Evolutionary conservation across 2,113 vertebrate genomes (phyloP).

Genomic region (Balaeniceps rex): DNA sequence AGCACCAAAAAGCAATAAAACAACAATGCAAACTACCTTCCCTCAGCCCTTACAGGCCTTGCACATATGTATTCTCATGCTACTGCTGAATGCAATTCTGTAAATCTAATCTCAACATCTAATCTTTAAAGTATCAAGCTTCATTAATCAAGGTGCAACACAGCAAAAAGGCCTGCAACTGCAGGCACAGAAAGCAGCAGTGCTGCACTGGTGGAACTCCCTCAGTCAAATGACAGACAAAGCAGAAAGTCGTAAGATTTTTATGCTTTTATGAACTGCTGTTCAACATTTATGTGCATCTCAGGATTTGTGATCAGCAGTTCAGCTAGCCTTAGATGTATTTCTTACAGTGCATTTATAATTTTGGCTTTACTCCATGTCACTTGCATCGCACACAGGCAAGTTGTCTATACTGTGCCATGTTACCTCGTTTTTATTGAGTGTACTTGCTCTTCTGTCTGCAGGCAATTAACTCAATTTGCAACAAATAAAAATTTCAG

Average conservation of each 20-base stretch:
- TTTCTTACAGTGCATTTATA: not conserved
- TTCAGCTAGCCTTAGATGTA: not conserved
- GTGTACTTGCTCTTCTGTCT: slow-evolving; percentile 15
- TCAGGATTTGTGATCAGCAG: not conserved
- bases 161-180: not conserved
- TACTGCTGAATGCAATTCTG: not conserved
- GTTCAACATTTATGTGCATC: not conserved
- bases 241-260: not conserved
- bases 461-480: slow-evolving; percentile 37
- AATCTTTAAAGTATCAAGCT: not conserved
- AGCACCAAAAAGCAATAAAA: not conserved
- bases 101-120: not conserved
- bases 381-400: not conserved
- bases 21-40: not conserved
- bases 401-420: not conserved
- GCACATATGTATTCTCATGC: fast-evolving
- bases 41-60: not conserved
- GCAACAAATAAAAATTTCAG: slow-evolving; percentile 12
- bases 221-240: not conserved
- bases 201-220: not conserved
- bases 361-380: not conserved
- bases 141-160: not conserved
- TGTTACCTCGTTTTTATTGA: not conserved
- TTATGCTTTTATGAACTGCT: not conserved
- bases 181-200: not conserved